These are phyloP conservation scores for Cylloceria caligata DNA, from an alignment of 2,888 invertebrate genomes.

Conservation along the genomic window DNA sequence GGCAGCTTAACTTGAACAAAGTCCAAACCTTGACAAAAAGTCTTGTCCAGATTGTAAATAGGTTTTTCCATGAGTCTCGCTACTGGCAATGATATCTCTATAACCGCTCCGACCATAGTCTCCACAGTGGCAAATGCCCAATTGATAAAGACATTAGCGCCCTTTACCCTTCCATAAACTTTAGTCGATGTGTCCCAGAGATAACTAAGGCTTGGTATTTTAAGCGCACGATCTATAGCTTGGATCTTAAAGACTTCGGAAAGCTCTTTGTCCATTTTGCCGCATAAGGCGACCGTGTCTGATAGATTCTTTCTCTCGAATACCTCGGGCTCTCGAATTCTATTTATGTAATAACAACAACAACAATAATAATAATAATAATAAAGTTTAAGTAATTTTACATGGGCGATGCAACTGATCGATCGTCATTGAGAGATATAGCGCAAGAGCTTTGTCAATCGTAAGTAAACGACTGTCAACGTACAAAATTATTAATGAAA, in stretches of 20 bases:
- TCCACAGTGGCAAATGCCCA: conserved; percentile 90
- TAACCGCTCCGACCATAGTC: conserved; percentile 74
- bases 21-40: conserved; percentile 88
- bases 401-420: background rate
- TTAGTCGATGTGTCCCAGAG: conserved; percentile 87
- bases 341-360: too few relatives aligned
- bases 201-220: conserved; percentile 86
- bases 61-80: conserved; percentile 85
- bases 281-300: background rate
- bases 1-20: conserved; percentile 88
- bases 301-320: conserved; percentile 14
- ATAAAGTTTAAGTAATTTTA: background rate
- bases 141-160: conserved; percentile 88
- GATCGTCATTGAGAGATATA: background rate
- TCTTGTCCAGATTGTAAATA: conserved; percentile 87
- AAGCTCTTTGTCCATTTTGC: conserved; percentile 73
- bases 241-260: conserved; percentile 81
- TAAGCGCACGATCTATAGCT: conserved; percentile 86
- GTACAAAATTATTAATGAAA: conserved; percentile 2
- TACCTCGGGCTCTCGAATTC: too few relatives aligned
- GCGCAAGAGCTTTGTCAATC: background rate
- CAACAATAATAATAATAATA: background rate
- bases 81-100: conserved; percentile 78
- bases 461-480: conserved; percentile 2
- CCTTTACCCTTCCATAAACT: conserved; percentile 87